Evolutionary conservation across 2,888 invertebrate genomes (phyloP).

Genomic region (Cataglyphis cursor): DNA sequence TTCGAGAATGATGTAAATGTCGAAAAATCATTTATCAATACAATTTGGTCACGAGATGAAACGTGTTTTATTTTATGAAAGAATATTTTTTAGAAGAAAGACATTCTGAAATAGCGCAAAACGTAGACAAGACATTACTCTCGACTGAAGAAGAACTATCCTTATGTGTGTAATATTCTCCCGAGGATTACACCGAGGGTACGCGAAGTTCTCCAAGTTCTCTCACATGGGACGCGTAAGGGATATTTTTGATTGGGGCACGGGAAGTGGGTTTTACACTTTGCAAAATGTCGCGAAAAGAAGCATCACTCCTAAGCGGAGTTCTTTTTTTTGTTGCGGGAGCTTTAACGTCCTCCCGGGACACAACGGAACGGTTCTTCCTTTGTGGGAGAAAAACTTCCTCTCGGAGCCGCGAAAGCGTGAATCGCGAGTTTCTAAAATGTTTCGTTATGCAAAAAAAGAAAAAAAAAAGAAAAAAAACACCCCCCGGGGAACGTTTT

Average conservation of each 20-base stretch:
- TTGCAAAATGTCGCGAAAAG: slow-evolving; percentile 10
- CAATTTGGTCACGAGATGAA: not conserved
- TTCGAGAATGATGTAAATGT: not conserved
- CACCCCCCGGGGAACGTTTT: not conserved
- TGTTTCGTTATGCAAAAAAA: slow-evolving; percentile 22
- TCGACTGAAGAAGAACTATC: not conserved
- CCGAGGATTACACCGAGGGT: not conserved
- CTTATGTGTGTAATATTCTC: slow-evolving; percentile 3
- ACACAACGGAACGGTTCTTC: slow-evolving; percentile 5
- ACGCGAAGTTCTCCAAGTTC: slow-evolving; percentile 15
- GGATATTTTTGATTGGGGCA: slow-evolving; percentile 43
- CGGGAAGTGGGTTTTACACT: slow-evolving; percentile 37
- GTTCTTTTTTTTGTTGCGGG: slow-evolving; percentile 11
- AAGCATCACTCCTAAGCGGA: not conserved
- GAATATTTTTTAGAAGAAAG: not conserved
- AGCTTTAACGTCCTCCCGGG: slow-evolving; percentile 9
- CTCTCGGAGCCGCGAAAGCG: not conserved
- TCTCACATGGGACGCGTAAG: not conserved
- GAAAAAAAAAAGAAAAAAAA: not conserved
- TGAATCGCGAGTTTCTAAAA: slow-evolving; percentile 31
- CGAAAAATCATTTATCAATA: not conserved
- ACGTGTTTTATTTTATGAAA: not conserved
- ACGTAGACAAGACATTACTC: slow-evolving; percentile 14
- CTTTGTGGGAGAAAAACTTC: not conserved
- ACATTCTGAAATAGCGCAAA: not conserved